These are phyloP conservation scores for Andrena dorsata DNA, from an alignment of 2,888 invertebrate genomes.

Conservation along the genomic window DNA sequence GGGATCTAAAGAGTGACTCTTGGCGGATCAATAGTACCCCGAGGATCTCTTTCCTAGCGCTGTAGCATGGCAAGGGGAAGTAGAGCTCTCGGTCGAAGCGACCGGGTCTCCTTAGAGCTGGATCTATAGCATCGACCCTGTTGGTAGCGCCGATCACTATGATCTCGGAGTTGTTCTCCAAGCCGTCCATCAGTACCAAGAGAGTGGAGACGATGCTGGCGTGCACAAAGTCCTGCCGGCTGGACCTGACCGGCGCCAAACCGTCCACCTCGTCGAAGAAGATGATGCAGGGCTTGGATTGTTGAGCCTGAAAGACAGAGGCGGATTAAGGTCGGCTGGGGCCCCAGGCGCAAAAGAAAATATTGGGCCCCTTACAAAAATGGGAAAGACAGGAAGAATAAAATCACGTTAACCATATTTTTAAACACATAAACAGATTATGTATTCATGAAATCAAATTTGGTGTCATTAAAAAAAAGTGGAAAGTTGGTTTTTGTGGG, in stretches of 20 bases:
- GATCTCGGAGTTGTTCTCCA: constrained; percentile 93
- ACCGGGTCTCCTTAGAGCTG: constrained; percentile 94
- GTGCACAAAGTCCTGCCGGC: constrained; percentile 96
- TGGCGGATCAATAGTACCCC: constrained; percentile 85
- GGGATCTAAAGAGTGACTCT: too few species aligned
- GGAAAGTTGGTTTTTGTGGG: too few species aligned
- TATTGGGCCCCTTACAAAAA: too few species aligned
- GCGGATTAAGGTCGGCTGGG: too few species aligned
- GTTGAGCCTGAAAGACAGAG: constrained; percentile 89
- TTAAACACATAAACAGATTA: too few species aligned
- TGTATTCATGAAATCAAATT: too few species aligned
- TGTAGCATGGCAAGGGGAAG: constrained; percentile 92
- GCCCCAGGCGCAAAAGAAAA: too few species aligned
- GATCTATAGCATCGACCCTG: constrained; percentile 95
- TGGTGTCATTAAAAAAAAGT: too few species aligned
- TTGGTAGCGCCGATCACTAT: constrained; percentile 97
- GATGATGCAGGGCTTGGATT: constrained; percentile 94
- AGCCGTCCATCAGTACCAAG: constrained; percentile 95
- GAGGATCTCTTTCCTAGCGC: constrained; percentile 92
- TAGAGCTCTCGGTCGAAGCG: constrained; percentile 95
- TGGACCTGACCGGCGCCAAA: constrained; percentile 94
- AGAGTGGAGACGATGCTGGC: constrained; percentile 95
- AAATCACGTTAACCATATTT: too few species aligned
- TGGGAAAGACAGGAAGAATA: too few species aligned
- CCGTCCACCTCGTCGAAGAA: constrained; percentile 98